These are phyloP conservation scores for Tachystola acroxantha DNA, from an alignment of 2,888 invertebrate genomes.

Conservation along the genomic window DNA sequence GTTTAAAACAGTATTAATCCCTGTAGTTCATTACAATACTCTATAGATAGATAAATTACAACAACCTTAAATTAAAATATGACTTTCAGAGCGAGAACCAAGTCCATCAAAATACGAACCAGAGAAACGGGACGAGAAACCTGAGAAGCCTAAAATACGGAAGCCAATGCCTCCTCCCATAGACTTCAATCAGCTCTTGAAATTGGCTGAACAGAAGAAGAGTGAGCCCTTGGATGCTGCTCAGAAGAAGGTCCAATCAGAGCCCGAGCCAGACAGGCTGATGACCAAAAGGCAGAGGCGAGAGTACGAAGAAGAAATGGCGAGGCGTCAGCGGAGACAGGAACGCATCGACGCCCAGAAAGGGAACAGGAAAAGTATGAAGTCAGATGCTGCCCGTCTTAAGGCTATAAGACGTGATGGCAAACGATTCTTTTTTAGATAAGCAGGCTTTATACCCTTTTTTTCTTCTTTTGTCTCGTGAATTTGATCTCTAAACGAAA, in stretches of 20 bases:
- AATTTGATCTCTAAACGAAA: too few species aligned
- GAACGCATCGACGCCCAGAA: conserved; percentile 59
- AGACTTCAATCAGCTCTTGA: conserved; percentile 87
- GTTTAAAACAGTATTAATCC: too few species aligned
- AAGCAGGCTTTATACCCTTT: too few species aligned
- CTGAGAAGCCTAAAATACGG: conserved; percentile 78
- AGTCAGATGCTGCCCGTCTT: neutral
- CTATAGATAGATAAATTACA: too few species aligned
- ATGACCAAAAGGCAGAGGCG: conserved; percentile 89
- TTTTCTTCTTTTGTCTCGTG: too few species aligned
- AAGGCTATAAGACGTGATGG: neutral
- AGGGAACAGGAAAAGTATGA: conserved; percentile 36
- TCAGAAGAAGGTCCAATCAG: conserved; percentile 49
- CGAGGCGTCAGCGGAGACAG: conserved; percentile 73
- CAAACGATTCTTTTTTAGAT: neutral
- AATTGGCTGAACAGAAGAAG: conserved; percentile 90
- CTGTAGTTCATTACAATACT: too few species aligned
- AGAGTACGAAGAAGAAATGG: conserved; percentile 85
- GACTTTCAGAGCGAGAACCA: conserved; percentile 36
- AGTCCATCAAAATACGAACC: conserved; percentile 55
- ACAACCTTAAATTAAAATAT: too few species aligned
- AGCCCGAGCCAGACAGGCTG: conserved; percentile 81
- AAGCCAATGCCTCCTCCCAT: conserved; percentile 84
- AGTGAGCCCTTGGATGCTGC: conserved; percentile 82
- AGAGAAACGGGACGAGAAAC: conserved; percentile 60